These are phyloP conservation scores for Diplosoma virens DNA, from an alignment of 23 tunicate species.

Conservation along the genomic window DNA sequence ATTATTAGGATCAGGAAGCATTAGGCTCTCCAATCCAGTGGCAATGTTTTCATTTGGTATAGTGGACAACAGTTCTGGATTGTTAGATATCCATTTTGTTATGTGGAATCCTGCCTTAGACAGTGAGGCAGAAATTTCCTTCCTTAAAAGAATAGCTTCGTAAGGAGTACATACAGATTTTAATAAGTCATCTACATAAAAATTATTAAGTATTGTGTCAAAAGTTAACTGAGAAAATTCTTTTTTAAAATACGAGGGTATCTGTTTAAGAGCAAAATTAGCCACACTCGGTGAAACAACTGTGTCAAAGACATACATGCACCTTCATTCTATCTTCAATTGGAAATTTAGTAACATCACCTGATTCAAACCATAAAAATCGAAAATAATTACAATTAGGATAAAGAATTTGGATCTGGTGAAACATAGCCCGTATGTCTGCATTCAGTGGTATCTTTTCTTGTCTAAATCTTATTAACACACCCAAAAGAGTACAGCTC, in stretches of 20 bases:
- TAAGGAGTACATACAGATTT: conserved; percentile 4
- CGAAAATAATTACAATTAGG: conserved; percentile 10
- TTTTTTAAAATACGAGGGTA: not conserved
- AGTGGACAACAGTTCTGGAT: not conserved
- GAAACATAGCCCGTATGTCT: conserved; percentile 30
- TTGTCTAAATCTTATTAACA: conserved; percentile 10
- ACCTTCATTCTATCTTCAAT: not conserved
- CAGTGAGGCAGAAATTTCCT: not conserved
- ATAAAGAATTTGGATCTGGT: conserved; percentile 8
- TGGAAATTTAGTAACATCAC: not conserved
- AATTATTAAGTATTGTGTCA: conserved; percentile 8
- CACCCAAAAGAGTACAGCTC: not conserved
- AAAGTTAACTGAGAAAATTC: not conserved
- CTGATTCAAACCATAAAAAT: conserved; percentile 13
- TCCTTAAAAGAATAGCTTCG: not conserved
- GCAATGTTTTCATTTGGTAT: too few species aligned
- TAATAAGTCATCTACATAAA: conserved; percentile 25
- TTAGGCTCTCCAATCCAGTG: too few species aligned
- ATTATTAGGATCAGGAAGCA: too few species aligned
- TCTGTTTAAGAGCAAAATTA: not conserved
- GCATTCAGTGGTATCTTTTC: conserved; percentile 4
- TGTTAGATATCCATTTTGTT: conserved; percentile 24
- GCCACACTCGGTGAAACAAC: conserved; percentile 1
- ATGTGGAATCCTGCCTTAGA: conserved; percentile 16
- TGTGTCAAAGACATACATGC: not conserved